Percentiles rank a stretch among this genome's conserved stretches.
Evolutionary conservation across 92 coral and sea anemone species (phyloP).

Genomic region (Porites evermanni): DNA sequence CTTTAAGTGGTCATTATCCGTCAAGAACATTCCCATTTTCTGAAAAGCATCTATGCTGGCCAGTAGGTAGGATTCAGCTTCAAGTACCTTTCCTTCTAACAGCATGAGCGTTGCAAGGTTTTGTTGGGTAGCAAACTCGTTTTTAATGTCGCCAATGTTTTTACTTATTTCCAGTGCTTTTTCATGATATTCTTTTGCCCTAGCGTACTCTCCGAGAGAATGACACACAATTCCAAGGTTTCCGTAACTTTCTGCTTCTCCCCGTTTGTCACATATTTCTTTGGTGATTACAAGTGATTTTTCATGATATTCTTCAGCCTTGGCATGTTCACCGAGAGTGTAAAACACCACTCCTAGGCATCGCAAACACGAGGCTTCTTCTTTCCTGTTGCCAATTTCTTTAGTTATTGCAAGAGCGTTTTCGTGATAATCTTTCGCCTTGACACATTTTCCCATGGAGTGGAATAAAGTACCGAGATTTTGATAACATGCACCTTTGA

Average conservation of each 20-base stretch:
- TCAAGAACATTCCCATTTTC: neutral
- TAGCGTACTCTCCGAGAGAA: neutral
- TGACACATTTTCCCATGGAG: neutral
- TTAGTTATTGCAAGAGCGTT: neutral
- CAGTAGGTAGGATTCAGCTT: neutral
- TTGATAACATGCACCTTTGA: too few relatives aligned
- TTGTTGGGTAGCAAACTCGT: neutral
- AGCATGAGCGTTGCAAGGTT: neutral
- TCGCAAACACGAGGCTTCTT: neutral
- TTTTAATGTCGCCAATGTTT: too few relatives aligned
- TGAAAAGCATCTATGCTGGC: neutral
- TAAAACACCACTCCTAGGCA: neutral
- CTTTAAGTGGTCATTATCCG: neutral
- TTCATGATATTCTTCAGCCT: neutral
- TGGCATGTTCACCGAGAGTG: neutral
- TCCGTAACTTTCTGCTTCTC: neutral
- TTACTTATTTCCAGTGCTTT: too few relatives aligned
- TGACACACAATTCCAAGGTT: neutral
- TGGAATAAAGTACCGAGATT: too few relatives aligned
- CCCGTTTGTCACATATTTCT: neutral
- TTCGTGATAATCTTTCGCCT: neutral
- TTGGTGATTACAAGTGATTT: neutral
- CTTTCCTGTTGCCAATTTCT: neutral
- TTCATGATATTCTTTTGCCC: too few relatives aligned
- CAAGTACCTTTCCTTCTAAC: neutral